A percentile compares a stretch with the other conserved stretches of the same genome.
phyloP scores from a whole-genome alignment of 2,113 vertebrate genomes.

The Ctenomys sociabilis region DNA sequence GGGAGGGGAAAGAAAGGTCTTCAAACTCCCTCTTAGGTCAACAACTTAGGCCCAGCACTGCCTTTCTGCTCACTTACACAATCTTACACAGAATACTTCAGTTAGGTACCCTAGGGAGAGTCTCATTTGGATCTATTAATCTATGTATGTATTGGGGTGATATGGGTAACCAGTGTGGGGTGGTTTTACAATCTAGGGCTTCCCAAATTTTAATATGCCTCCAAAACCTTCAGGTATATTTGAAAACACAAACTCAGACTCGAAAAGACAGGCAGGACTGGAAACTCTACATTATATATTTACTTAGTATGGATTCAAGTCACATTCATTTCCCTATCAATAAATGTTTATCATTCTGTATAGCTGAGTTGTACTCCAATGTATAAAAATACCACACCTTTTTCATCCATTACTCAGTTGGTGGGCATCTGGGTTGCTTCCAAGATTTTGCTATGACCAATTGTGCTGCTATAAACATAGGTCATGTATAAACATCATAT shows the following conservation, averaged over 20 bases:
- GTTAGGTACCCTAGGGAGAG: not conserved
- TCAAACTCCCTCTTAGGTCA: not conserved
- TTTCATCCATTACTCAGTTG: no score
- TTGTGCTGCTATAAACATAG: no score
- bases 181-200: not conserved
- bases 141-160: not conserved
- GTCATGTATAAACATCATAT: no score
- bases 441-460: no score
- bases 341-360: no score
- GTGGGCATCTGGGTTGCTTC: no score
- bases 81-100: not conserved
- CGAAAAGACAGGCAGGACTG: not conserved
- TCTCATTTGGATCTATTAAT: not conserved
- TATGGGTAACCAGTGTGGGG: not conserved
- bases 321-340: no score
- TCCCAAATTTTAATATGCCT: not conserved
- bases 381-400: no score
- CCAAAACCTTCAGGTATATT: not conserved
- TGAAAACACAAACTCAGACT: not conserved
- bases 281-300: not conserved
- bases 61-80: not conserved
- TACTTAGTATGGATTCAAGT: no score
- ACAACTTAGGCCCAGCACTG: not conserved
- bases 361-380: no score
- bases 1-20: not conserved